A percentile compares a stretch with the other conserved stretches of the same genome.
Conservation (phyloP, 1,140 invertebrate species). For the Bombus confusus region DNA sequence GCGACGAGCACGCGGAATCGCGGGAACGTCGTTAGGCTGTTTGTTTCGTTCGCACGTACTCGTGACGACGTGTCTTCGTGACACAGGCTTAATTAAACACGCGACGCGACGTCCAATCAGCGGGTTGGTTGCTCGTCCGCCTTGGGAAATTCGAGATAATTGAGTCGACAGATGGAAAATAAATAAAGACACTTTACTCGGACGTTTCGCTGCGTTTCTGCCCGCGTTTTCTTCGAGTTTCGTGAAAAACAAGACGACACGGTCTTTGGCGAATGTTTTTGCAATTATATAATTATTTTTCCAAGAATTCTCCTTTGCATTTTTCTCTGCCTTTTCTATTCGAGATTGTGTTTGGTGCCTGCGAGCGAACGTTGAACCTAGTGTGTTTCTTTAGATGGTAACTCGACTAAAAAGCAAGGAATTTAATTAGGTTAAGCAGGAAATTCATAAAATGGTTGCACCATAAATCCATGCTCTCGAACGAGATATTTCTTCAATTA, state of each 20-base stretch:
- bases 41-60: conserved; percentile 15
- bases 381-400: neutral
- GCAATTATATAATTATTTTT: neutral
- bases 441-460: neutral
- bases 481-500: neutral
- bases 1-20: neutral
- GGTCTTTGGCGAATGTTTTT: neutral
- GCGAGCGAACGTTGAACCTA: neutral
- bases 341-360: neutral
- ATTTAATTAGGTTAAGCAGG: neutral
- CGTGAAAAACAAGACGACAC: neutral
- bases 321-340: neutral
- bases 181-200: neutral
- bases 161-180: conserved; percentile 9
- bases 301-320: neutral
- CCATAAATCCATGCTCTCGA: neutral
- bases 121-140: neutral
- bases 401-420: neutral
- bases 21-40: conserved; percentile 18
- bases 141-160: conserved; percentile 21
- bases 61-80: neutral
- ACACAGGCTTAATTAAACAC: conserved; percentile 18
- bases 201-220: neutral
- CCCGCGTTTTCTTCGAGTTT: neutral
- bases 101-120: conserved; percentile 3